Percentiles rank a stretch among this genome's conserved stretches.
Evolutionary conservation across 2,113 vertebrate species (phyloP).

Genomic region (Hippocampus barbouri): DNA sequence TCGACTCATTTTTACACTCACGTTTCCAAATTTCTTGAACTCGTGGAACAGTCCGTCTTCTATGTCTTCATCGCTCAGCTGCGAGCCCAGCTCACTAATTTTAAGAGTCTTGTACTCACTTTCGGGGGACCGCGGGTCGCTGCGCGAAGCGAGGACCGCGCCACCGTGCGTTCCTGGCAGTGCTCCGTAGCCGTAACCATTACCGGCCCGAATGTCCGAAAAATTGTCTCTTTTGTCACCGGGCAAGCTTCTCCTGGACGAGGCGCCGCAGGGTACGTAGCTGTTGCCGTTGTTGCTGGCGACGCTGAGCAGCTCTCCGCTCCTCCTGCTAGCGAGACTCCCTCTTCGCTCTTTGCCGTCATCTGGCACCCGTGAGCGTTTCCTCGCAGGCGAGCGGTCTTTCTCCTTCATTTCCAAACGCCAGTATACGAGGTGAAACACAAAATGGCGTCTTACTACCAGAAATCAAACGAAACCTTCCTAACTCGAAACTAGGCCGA

Average conservation of each 20-base stretch:
- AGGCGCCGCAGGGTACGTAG: constrained; percentile 68
- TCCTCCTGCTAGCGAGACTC: constrained; percentile 80
- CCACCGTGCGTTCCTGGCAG: constrained; percentile 36
- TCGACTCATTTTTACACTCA: constrained; percentile 92
- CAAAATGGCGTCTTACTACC: neutral
- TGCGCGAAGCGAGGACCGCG: constrained; percentile 63
- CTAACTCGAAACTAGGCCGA: constrained; percentile 22
- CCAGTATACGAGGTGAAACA: neutral
- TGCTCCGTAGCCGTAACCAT: constrained; percentile 69
- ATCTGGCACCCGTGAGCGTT: constrained; percentile 82
- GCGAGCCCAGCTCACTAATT: constrained; percentile 91
- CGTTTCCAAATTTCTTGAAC: constrained; percentile 94
- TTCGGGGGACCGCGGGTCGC: constrained; percentile 66
- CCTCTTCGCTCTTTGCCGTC: constrained; percentile 79
- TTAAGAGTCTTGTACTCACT: constrained; percentile 93
- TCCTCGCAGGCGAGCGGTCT: constrained; percentile 90
- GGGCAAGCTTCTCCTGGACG: constrained; percentile 71
- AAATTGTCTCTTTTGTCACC: constrained; percentile 77
- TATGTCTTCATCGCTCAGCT: constrained; percentile 90
- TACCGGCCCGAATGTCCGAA: constrained; percentile 71
- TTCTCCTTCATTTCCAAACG: constrained; percentile 86
- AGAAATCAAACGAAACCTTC: neutral
- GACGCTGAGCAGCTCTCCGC: constrained; percentile 54
- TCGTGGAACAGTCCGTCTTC: constrained; percentile 96
- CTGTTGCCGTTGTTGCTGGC: constrained; percentile 67